Evolutionary conservation across 2,888 invertebrate species (phyloP).

Genomic region (Sthenelais limicola): DNA sequence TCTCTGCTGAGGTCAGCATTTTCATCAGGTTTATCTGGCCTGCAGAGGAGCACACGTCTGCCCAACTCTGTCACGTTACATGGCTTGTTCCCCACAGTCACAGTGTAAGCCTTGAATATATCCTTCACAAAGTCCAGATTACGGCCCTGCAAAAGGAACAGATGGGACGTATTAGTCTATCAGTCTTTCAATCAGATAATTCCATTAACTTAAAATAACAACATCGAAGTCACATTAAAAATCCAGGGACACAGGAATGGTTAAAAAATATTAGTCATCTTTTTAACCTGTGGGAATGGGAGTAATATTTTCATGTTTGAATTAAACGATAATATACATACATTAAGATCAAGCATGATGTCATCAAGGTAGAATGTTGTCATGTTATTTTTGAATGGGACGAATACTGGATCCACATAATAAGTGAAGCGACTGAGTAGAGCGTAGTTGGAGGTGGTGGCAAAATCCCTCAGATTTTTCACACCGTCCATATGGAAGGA

Average conservation of each 20-base stretch:
- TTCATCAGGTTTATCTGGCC: conserved; percentile 35
- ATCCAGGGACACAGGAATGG: too few relatives aligned
- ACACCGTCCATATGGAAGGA: conserved; percentile 70
- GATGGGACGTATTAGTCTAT: too few relatives aligned
- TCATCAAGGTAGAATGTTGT: conserved; percentile 55
- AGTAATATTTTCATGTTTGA: too few relatives aligned
- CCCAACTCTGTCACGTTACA: conserved; percentile 48
- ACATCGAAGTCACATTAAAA: too few relatives aligned
- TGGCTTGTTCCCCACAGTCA: conserved; percentile 40
- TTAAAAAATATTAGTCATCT: too few relatives aligned
- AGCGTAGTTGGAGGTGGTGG: conserved; percentile 49
- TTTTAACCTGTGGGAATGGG: too few relatives aligned
- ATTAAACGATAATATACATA: too few relatives aligned
- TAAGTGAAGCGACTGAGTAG: conserved; percentile 60
- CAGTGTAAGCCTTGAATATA: conserved; percentile 6
- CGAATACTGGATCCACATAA: conserved; percentile 63
- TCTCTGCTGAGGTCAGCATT: conserved; percentile 8
- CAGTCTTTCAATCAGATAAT: too few relatives aligned
- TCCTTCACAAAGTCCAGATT: conserved; percentile 39
- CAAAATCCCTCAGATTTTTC: conserved; percentile 51
- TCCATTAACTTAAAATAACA: too few relatives aligned
- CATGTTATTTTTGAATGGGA: conserved; percentile 55
- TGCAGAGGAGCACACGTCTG: conserved; percentile 41
- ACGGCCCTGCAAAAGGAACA: conserved; percentile 37
- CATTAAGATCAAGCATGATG: conserved; percentile 58